phyloP scores from a whole-genome alignment of 2,113 vertebrate genomes.

The Oxyura jamaicensis region DNA sequence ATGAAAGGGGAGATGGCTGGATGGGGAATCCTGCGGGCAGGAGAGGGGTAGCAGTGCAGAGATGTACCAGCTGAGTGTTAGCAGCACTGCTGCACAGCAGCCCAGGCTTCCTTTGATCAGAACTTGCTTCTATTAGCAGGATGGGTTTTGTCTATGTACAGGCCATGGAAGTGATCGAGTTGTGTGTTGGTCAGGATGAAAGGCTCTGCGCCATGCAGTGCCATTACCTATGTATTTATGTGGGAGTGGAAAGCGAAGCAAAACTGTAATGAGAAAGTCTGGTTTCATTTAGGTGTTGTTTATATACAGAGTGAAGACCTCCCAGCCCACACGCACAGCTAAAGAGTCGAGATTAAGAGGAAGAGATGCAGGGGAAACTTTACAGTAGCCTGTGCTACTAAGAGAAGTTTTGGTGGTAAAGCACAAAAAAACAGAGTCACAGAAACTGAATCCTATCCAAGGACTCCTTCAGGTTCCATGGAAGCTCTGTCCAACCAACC shows the following conservation, averaged over 20 bases:
- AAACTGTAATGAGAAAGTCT: constrained; percentile 39
- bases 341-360: constrained; percentile 4
- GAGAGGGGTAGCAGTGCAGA: background rate
- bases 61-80: background rate
- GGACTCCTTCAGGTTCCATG: background rate
- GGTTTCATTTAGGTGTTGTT: constrained; percentile 50
- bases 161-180: background rate
- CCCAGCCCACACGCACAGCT: constrained; percentile 35
- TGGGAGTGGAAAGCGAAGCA: constrained; percentile 4
- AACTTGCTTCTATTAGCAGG: background rate
- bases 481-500: background rate
- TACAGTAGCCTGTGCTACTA: background rate
- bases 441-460: background rate
- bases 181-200: background rate
- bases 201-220: fast-evolving
- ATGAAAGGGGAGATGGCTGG: background rate
- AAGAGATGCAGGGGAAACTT: background rate
- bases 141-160: background rate
- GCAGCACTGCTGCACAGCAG: background rate
- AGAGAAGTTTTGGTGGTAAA: background rate
- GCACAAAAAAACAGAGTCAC: background rate
- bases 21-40: background rate
- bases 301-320: constrained; percentile 8
- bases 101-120: background rate
- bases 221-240: constrained; percentile 17